Percentiles rank a stretch among this genome's conserved stretches.
Evolutionary conservation across 2,888 invertebrate genomes (phyloP).

Genomic region (Gymnocheta viridis): DNA sequence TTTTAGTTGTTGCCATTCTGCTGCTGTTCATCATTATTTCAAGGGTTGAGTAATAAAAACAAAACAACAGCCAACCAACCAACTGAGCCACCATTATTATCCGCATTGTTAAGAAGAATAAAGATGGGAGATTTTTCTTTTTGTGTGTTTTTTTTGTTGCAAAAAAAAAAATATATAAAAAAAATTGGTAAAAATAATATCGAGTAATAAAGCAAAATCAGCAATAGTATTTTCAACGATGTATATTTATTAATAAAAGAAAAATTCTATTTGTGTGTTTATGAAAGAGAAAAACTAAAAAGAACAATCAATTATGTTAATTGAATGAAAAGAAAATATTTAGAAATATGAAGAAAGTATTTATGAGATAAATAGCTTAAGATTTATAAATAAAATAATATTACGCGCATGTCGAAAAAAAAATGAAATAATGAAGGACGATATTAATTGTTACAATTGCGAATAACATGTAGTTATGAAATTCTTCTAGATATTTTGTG

Average conservation of each 20-base stretch:
- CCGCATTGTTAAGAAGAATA: conserved; percentile 23
- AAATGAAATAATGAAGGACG: too few relatives aligned
- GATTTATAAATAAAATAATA: too few relatives aligned
- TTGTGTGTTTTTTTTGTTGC: not conserved
- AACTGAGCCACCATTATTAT: conserved; percentile 19
- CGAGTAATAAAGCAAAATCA: not conserved
- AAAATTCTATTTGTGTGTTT: not conserved
- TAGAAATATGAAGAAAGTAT: not conserved
- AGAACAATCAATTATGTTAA: not conserved
- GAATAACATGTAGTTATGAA: too few relatives aligned
- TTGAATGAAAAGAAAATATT: not conserved
- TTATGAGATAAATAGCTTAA: not conserved
- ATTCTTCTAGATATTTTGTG: too few relatives aligned
- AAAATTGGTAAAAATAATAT: conserved; percentile 1
- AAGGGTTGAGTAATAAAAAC: conserved; percentile 33
- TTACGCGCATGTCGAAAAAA: too few relatives aligned
- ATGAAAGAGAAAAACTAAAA: not conserved
- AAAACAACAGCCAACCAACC: conserved; percentile 18
- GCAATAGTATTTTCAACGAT: conserved; percentile 18
- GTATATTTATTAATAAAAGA: conserved; percentile 6
- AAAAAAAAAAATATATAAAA: not conserved
- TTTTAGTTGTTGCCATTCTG: conserved; percentile 37
- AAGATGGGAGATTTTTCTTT: not conserved
- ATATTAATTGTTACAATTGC: too few relatives aligned
- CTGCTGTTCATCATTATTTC: conserved; percentile 40